A percentile compares a stretch with the other conserved stretches of the same genome.
Conservation (phyloP, 2,888 invertebrate species). For the Parelbella ahira region DNA sequence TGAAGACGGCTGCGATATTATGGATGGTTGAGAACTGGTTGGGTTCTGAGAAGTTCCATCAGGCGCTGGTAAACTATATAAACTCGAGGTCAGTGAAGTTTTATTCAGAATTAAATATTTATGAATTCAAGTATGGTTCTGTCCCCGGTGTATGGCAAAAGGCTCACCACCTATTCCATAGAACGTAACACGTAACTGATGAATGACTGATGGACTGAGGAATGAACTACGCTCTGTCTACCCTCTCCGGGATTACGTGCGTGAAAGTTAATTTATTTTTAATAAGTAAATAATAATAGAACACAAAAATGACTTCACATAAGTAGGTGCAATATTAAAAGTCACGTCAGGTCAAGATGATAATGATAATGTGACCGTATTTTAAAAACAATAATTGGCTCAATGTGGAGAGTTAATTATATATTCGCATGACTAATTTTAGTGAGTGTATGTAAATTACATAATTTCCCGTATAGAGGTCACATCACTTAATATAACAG, state of each 20-base stretch:
- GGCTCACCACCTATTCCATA: too few species aligned
- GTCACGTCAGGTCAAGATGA: conserved; percentile 6
- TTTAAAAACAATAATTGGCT: conserved; percentile 6
- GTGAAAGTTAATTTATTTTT: too few species aligned
- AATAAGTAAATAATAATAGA: too few species aligned
- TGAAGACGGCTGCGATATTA: conserved; percentile 66
- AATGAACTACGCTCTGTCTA: too few species aligned
- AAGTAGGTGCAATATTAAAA: background rate
- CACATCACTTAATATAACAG: too few species aligned
- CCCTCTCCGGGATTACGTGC: too few species aligned
- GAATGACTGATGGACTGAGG: too few species aligned
- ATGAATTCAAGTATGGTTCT: too few species aligned
- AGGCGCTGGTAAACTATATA: conserved; percentile 59
- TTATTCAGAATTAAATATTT: background rate
- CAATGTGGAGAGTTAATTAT: conserved; percentile 10
- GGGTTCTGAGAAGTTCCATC: conserved; percentile 53
- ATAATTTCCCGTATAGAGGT: conserved; percentile 5
- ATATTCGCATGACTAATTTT: conserved; percentile 15
- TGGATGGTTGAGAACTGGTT: conserved; percentile 76
- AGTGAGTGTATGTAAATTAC: conserved; percentile 13
- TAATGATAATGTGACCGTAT: conserved; percentile 5
- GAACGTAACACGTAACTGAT: too few species aligned
- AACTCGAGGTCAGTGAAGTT: conserved; percentile 49
- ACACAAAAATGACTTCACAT: too few species aligned
- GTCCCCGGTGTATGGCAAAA: too few species aligned